Percentiles rank a stretch among this genome's conserved stretches.
Evolutionary conservation across 2,888 invertebrate genomes (phyloP).

Genomic region (Pegoplata infirma): DNA sequence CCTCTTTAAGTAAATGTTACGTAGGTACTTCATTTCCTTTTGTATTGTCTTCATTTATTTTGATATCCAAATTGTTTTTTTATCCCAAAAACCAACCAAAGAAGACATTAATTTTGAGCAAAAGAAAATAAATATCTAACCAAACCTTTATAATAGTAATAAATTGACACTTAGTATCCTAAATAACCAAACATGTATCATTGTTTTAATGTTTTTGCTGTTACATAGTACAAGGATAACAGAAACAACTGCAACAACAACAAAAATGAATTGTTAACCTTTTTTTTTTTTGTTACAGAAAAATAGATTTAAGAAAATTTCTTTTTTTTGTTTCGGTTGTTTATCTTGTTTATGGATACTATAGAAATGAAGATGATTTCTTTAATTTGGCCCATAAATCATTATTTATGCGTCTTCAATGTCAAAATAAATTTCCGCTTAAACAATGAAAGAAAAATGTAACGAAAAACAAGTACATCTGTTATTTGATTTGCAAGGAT

Average conservation of each 20-base stretch:
- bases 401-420: constrained; percentile 70
- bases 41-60: not conserved
- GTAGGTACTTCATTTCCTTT: not conserved
- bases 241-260: not conserved
- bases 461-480: too few relatives aligned
- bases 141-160: constrained; percentile 17
- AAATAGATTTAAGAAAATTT: constrained; percentile 15
- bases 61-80: not conserved
- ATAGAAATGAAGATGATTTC: constrained; percentile 22
- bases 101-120: not conserved
- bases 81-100: not conserved
- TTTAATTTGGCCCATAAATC: constrained; percentile 67
- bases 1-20: too few relatives aligned
- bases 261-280: constrained; percentile 10
- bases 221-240: not conserved
- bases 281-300: constrained; percentile 5
- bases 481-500: too few relatives aligned
- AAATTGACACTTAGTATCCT: constrained; percentile 39
- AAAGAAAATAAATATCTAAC: not conserved
- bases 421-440: constrained; percentile 70
- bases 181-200: constrained; percentile 38
- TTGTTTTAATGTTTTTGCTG: constrained; percentile 7
- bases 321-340: not conserved
- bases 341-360: not conserved
- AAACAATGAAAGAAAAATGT: too few relatives aligned